These are phyloP conservation scores for Meghimatium bilineatum DNA, from an alignment of 2,888 invertebrate species.

Conservation along the genomic window DNA sequence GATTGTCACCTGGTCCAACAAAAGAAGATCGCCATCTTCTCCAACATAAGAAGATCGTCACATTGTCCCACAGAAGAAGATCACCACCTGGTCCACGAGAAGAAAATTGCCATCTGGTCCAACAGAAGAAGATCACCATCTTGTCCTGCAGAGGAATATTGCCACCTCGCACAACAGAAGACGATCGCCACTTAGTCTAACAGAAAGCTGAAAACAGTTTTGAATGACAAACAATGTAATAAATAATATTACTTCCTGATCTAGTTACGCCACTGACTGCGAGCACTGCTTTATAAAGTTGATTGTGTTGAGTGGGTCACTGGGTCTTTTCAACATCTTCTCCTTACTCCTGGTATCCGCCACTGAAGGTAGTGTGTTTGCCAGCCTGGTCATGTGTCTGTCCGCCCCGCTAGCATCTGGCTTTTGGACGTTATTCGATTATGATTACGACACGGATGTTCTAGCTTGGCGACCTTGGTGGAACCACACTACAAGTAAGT, in stretches of 20 bases:
- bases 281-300: slow-evolving; percentile 56
- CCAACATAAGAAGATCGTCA: no score
- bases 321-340: slow-evolving; percentile 58
- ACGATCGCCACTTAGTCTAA: no score
- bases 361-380: slow-evolving; percentile 67
- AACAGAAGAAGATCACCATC: no score
- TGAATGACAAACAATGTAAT: background rate
- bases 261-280: slow-evolving; percentile 41
- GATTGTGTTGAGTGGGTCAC: slow-evolving; percentile 56
- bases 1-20: no score
- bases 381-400: slow-evolving; percentile 61
- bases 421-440: slow-evolving; percentile 69
- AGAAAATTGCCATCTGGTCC: no score
- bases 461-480: slow-evolving; percentile 62
- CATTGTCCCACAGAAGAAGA: no score
- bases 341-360: slow-evolving; percentile 64
- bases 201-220: no score
- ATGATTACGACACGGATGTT: slow-evolving; percentile 51
- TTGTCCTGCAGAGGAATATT: no score
- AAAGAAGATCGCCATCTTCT: no score
- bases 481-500: slow-evolving; percentile 58
- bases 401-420: slow-evolving; percentile 61
- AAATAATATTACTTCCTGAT: background rate
- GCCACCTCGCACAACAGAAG: no score
- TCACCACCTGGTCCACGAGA: no score